These are phyloP conservation scores for Phyllostomus hastatus DNA, from an alignment of 2,113 vertebrate species.

Conservation along the genomic window DNA sequence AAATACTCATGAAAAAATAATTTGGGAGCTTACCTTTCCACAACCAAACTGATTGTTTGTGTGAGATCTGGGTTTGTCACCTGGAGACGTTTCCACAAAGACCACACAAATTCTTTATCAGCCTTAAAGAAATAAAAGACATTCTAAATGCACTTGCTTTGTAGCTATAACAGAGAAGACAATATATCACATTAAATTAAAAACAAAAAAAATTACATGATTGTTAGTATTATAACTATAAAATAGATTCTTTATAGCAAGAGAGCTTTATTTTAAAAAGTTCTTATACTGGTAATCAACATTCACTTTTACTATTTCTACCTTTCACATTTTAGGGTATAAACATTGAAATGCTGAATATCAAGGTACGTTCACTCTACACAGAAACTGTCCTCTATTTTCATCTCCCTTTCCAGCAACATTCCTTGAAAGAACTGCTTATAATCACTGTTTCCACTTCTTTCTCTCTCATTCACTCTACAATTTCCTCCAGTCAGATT, in stretches of 20 bases:
- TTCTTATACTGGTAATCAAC: neutral
- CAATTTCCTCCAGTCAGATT: neutral
- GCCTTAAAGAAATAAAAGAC: slow-evolving; percentile 82
- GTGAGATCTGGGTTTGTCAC: slow-evolving; percentile 91
- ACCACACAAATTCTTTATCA: slow-evolving; percentile 98
- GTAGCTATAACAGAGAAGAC: neutral
- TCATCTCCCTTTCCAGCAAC: neutral
- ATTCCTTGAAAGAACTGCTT: neutral
- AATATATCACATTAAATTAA: neutral
- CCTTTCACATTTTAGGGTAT: neutral
- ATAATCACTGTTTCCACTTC: neutral
- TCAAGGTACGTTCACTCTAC: neutral
- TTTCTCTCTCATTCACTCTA: neutral
- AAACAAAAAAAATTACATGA: neutral
- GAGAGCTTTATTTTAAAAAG: slow-evolving; percentile 34
- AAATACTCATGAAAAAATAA: slow-evolving; percentile 39
- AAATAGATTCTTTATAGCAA: neutral
- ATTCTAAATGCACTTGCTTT: slow-evolving; percentile 40
- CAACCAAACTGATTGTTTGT: slow-evolving; percentile 89
- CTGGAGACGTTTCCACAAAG: slow-evolving; percentile 94
- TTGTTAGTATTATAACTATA: neutral
- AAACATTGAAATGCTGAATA: neutral
- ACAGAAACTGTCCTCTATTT: neutral
- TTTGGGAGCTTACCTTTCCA: slow-evolving; percentile 90
- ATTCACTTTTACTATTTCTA: neutral